phyloP scores from a whole-genome alignment of 2,888 invertebrate genomes.

The Hartigia nigra region DNA sequence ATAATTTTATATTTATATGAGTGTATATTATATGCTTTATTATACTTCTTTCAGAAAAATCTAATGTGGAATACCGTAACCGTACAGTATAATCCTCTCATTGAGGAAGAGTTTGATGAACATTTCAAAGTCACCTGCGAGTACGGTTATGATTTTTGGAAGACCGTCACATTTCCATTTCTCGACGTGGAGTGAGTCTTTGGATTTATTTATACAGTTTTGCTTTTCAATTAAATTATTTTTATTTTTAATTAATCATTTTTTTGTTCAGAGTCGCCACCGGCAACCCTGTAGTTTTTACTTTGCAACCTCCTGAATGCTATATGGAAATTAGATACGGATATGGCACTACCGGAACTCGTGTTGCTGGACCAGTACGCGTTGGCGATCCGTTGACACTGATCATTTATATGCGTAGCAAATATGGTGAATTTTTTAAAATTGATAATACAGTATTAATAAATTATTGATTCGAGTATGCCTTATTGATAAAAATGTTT shows the following conservation, averaged over 20 bases:
- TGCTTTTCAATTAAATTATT: conserved; percentile 12
- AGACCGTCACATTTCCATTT: conserved; percentile 94
- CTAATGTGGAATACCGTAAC: conserved; percentile 98
- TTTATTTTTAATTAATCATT: neutral
- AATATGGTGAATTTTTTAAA: conserved; percentile 79
- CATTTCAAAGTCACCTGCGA: conserved; percentile 97
- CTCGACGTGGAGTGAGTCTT: conserved; percentile 90
- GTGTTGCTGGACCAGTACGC: conserved; percentile 89
- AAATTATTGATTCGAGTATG: conserved; percentile 13
- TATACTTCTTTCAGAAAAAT: conserved; percentile 76
- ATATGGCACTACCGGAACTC: conserved; percentile 86
- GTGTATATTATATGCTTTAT: conserved; percentile 7
- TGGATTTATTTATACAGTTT: conserved; percentile 18
- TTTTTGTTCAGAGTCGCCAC: conserved; percentile 85
- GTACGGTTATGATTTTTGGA: conserved; percentile 97
- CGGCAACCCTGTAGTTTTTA: conserved; percentile 93
- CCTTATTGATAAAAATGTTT: conserved; percentile 9
- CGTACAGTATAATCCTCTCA: conserved; percentile 91
- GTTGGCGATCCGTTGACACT: conserved; percentile 93
- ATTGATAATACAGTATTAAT: conserved; percentile 10
- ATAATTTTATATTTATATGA: neutral
- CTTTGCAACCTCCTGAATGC: conserved; percentile 92
- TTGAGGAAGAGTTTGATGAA: conserved; percentile 94
- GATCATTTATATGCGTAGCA: conserved; percentile 94
- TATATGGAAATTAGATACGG: conserved; percentile 96